Evolutionary conservation across 2,797 vertebrate species (phyloP), one percentile per base, ranked within the genome.

Genomic region (Phylloscopus collybita): DNA sequence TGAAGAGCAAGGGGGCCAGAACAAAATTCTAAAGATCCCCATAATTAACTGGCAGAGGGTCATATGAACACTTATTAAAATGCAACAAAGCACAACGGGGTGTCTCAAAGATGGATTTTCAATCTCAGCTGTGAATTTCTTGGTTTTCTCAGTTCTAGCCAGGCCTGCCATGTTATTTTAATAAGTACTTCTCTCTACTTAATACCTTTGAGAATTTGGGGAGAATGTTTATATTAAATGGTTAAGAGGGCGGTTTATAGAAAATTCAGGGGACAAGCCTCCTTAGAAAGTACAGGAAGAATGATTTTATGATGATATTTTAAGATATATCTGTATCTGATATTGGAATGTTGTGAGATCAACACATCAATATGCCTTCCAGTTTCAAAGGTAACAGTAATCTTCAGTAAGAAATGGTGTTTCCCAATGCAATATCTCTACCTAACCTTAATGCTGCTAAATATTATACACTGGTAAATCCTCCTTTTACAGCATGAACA

Each of bases 61-160:
- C 83, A 96, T 44, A 80, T 79, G 78, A 94, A 54, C 53, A 60
- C 76, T 73, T 91, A 93, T 96, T 94, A 92, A 97, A 96, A 97
- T 93, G 93, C 89, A 91, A 86, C 74, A 87, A 86, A 93, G 93
- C 86, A 94, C 91, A 90, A 95, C 0, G 6, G 82, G 66, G 49
- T 79, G 44, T 93, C 84, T 88, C 67, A 95, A 94, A 90, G 72
- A 90, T 73, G 78, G 88, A 90, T 80, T 91, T 94, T 94, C 88
- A 78, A 53, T 92, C 76, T 88, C 64, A 93, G 36, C 69, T 75
- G 78, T 65, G 60, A 93, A 86, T 94, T 78, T 95, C 67, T 90
- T 80, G 45, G 32, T 90, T 90, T 91, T 89, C 16, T 89, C 23
- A 2, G 57, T 74, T 81, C 75, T 76, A 90, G 32, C 4, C 53